These are phyloP conservation scores for Dasyprocta punctata DNA, from an alignment of 2,113 vertebrate genomes.

Conservation along the genomic window DNA sequence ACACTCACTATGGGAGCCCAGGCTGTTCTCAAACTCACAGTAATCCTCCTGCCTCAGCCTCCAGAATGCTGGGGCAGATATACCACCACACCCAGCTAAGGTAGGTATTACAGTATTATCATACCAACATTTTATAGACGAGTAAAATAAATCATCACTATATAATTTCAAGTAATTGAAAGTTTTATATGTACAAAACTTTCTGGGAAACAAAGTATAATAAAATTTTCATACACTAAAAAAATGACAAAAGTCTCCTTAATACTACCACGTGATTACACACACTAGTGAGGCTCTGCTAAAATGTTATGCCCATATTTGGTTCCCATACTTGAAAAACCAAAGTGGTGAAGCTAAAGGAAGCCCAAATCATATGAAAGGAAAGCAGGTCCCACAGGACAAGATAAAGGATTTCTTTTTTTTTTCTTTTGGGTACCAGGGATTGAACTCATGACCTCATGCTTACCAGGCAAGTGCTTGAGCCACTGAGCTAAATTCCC, in stretches of 20 bases:
- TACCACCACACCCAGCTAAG: not conserved
- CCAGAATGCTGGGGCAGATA: not conserved
- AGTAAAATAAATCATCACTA: conserved; percentile 51
- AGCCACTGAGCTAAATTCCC: too few species aligned
- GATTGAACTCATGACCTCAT: too few species aligned
- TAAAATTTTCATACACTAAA: conserved; percentile 45
- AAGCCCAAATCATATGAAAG: not conserved
- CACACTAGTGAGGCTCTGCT: not conserved
- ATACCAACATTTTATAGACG: conserved; percentile 30
- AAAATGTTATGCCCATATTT: conserved; percentile 42
- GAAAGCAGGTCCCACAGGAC: not conserved
- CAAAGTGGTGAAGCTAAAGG: not conserved
- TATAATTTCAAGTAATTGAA: not conserved
- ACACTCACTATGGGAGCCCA: not conserved
- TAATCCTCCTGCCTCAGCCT: not conserved
- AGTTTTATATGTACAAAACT: conserved; percentile 56
- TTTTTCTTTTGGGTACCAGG: too few species aligned
- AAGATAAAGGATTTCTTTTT: not conserved
- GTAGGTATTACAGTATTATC: conserved; percentile 10
- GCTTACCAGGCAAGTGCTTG: too few species aligned
- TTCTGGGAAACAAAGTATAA: conserved; percentile 24
- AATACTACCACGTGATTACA: not conserved
- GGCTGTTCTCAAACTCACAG: not conserved
- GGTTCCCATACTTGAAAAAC: conserved; percentile 19
- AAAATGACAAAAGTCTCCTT: conserved; percentile 35